phyloP scores from a whole-genome alignment of 2,888 invertebrate genomes.

The Amiota mariae region DNA sequence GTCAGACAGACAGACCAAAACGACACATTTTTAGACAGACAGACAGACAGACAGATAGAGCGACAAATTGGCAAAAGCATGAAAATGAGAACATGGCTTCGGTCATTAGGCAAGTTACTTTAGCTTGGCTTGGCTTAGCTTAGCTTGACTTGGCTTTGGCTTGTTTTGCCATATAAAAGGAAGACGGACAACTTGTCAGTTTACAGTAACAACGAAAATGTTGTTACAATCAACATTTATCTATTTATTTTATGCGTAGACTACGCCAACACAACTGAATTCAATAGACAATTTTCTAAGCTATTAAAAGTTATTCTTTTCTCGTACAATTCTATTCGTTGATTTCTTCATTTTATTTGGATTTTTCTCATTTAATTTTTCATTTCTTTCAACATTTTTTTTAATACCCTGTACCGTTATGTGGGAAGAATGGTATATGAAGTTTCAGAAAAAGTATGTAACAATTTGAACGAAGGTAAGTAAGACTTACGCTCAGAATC shows the following conservation, averaged over 20 bases:
- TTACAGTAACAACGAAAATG: conserved; percentile 45
- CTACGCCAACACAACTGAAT: neutral
- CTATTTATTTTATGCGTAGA: conserved; percentile 9
- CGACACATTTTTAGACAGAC: neutral
- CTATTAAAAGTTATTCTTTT: too few relatives aligned
- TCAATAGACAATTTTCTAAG: too few relatives aligned
- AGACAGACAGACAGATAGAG: conserved; percentile 42
- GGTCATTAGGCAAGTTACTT: conserved; percentile 61
- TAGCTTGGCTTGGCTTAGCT: conserved; percentile 24
- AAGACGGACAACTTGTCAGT: conserved; percentile 44
- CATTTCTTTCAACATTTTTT: neutral
- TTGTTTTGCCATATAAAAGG: conserved; percentile 43
- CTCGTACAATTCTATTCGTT: too few relatives aligned
- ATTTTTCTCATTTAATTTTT: conserved; percentile 9
- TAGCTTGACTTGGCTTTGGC: conserved; percentile 28
- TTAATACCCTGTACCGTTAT: neutral
- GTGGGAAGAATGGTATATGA: neutral
- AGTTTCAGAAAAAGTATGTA: neutral
- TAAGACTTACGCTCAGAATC: too few relatives aligned
- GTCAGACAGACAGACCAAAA: conserved; percentile 19
- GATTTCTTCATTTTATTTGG: conserved; percentile 2
- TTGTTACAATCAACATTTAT: too few relatives aligned
- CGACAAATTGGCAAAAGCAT: conserved; percentile 47
- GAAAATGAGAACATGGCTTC: conserved; percentile 41
- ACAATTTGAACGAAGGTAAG: neutral